Evolutionary conservation across 2,113 vertebrate species (phyloP).

Genomic region (Cyanoderma ruficeps): DNA sequence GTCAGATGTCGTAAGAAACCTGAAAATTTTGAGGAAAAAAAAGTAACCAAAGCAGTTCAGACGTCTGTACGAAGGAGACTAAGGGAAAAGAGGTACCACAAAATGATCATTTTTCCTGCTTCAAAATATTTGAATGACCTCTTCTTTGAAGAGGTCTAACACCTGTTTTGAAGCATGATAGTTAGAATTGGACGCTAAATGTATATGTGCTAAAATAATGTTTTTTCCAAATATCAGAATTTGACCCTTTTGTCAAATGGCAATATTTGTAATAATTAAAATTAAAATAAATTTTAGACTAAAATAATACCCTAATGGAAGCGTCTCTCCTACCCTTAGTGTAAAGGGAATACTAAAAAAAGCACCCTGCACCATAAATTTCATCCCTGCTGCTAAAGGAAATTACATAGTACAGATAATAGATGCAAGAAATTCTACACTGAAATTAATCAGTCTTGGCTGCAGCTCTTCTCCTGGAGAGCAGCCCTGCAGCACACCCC

Average conservation of each 20-base stretch:
- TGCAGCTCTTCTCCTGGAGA: background rate
- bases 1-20: background rate
- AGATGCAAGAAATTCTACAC: background rate
- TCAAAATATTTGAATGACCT: background rate
- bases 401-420: background rate
- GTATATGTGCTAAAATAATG: background rate
- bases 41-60: background rate
- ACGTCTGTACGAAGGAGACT: background rate
- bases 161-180: background rate
- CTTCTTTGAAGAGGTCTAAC: background rate
- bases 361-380: background rate
- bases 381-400: conserved; percentile 18
- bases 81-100: background rate
- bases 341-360: background rate
- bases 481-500: background rate
- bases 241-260: background rate
- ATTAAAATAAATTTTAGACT: background rate
- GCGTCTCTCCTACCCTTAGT: background rate
- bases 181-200: background rate
- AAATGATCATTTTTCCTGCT: background rate
- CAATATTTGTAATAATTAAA: background rate
- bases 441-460: background rate
- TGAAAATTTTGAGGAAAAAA: background rate
- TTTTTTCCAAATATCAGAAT: background rate
- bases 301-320: background rate